Percentiles rank a stretch among this genome's conserved stretches.
Evolutionary conservation across 2,113 vertebrate species (phyloP).

Genomic region (Azemiops feae): DNA sequence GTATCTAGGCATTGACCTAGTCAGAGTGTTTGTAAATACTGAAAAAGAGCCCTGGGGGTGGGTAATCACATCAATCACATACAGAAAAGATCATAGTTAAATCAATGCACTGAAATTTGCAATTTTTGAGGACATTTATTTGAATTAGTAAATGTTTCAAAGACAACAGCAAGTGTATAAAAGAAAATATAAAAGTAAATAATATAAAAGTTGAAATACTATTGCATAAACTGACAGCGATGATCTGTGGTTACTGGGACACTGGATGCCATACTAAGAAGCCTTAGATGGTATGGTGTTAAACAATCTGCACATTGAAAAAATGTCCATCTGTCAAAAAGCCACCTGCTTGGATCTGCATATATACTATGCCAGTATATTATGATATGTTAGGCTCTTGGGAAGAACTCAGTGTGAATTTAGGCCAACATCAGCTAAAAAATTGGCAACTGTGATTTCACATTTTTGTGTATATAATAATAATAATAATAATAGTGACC

Average conservation of each 20-base stretch:
- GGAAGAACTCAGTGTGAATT: not conserved
- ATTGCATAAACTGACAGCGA: not conserved
- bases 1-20: conserved; percentile 43
- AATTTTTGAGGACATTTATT: not conserved
- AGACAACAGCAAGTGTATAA: not conserved
- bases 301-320: not conserved
- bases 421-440: not conserved
- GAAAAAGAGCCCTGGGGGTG: conserved; percentile 37
- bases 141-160: not conserved
- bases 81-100: not conserved
- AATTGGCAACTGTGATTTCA: not conserved
- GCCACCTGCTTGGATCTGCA: not conserved
- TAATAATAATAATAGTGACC: not conserved
- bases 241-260: not conserved
- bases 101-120: not conserved
- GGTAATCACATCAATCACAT: conserved; percentile 11
- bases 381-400: not conserved
- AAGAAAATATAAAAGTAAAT: not conserved
- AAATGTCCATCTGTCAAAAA: not conserved
- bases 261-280: not conserved
- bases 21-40: conserved; percentile 73
- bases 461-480: not conserved
- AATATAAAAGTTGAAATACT: not conserved
- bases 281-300: not conserved
- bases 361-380: not conserved